Evolutionary conservation across 2,113 vertebrate genomes (phyloP), one percentile per base, ranked within the genome.

Genomic region (Rhinoderma darwinii): DNA sequence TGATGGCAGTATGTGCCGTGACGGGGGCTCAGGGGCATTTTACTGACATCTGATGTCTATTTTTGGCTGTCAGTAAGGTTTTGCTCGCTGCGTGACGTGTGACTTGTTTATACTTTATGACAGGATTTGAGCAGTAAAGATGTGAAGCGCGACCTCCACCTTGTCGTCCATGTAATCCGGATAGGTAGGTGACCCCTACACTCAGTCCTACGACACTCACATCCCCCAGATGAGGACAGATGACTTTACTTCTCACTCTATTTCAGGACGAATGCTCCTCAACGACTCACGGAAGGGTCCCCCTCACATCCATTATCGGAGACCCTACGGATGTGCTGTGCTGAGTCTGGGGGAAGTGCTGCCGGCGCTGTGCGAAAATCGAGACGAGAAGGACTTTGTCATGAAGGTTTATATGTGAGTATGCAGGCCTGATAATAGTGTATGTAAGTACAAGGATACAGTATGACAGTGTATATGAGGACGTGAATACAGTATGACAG

Each of bases 321-420:
- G 97, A 44, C 97, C 97, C 0, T 98, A 99, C 9, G 97, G 97
- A 88, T 99, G 97, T 6, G 97, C 97, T 0, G 97, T 98, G 17
- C 91, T 99, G 11, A 97, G 97, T 89, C 93, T 99, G 91, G 93
- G 96, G 89, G 97, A 99, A 68, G 96, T 96, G 82, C 95, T 99
- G 59, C 97, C 97, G 90, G 96, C 97, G 18, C 95, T 98, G 89
- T 95, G 97, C 0, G 97, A 99, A 91, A 94, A 98, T 88, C 97
- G 97, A 89, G 97, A 99, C 86, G 97, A 99, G 90, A 99, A 98
- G 89, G 97, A 99, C 92, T 98, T 99, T 92, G 97, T 99, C 87
- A 96, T 99, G 86, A 99, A 99, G 92, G 97, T 99, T 93, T 99
- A 98, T 92, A 99, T 95, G 97, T 98, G 90, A 97, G 97, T 96